These are phyloP conservation scores for Dinoponera quadriceps DNA, from an alignment of 1,140 invertebrate genomes.

Conservation along the genomic window DNA sequence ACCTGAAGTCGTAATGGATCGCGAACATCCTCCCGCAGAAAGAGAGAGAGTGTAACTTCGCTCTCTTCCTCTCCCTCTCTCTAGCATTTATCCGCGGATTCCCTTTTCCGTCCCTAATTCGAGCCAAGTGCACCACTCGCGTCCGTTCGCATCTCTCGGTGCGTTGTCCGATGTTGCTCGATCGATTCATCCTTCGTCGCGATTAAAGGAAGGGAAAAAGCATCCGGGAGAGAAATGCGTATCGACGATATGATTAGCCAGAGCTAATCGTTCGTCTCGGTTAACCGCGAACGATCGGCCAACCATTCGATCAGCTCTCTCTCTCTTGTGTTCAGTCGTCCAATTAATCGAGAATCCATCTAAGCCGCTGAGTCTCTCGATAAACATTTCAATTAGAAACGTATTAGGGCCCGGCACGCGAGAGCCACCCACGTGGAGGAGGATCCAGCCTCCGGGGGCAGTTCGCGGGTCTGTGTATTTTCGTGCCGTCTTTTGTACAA, in stretches of 20 bases:
- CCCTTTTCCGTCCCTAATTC: background rate
- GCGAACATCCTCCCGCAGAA: background rate
- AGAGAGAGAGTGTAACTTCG: background rate
- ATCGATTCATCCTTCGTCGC: background rate
- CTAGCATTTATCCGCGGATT: background rate
- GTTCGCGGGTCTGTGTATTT: constrained; percentile 79
- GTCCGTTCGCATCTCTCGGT: background rate
- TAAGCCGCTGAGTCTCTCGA: constrained; percentile 45
- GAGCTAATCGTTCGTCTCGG: background rate
- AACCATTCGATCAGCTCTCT: background rate
- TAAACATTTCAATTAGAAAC: constrained; percentile 83
- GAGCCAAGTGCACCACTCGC: background rate
- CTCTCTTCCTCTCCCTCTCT: background rate
- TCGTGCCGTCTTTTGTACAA: constrained; percentile 74
- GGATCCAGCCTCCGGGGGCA: constrained; percentile 71
- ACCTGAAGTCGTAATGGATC: constrained; percentile 38
- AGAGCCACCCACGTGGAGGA: constrained; percentile 80
- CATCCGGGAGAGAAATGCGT: background rate
- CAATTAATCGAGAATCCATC: constrained; percentile 51
- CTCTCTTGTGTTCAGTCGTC: constrained; percentile 30
- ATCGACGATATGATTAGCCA: background rate
- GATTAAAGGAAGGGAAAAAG: background rate
- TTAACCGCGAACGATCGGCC: background rate
- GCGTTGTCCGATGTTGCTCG: background rate
- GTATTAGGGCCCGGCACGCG: constrained; percentile 79